A percentile compares a stretch with the other conserved stretches of the same genome.
phyloP scores from a whole-genome alignment of 2,888 invertebrate genomes.

The Drosophila neonasuta region DNA sequence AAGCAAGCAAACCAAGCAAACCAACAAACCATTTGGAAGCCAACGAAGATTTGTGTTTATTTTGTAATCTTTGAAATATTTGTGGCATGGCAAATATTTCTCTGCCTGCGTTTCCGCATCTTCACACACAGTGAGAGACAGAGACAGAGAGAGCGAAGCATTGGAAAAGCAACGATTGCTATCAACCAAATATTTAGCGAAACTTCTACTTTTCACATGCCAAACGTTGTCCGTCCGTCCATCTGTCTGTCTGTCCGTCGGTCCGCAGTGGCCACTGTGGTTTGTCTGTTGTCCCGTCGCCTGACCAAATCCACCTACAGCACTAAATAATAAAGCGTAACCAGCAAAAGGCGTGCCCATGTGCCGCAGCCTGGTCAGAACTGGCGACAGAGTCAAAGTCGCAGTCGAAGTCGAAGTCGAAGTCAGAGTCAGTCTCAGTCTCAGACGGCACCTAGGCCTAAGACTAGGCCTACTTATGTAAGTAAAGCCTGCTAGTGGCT shows the following conservation, averaged over 20 bases:
- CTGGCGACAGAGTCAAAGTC: slow-evolving; percentile 4
- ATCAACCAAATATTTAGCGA: slow-evolving; percentile 65
- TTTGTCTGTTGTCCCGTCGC: background rate
- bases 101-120: slow-evolving; percentile 66
- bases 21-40: slow-evolving; percentile 17
- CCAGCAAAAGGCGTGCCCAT: slow-evolving; percentile 74
- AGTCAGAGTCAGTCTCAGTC: slow-evolving; percentile 11
- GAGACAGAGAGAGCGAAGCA: slow-evolving; percentile 4
- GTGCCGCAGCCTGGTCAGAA: slow-evolving; percentile 39
- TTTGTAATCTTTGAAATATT: slow-evolving; percentile 76
- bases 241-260: slow-evolving; percentile 2
- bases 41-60: slow-evolving; percentile 73
- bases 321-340: slow-evolving; percentile 76
- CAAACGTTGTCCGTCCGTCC: slow-evolving; percentile 5
- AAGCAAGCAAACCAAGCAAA: slow-evolving; percentile 1
- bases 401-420: slow-evolving; percentile 25
- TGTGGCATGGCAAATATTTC: slow-evolving; percentile 77
- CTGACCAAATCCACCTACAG: slow-evolving; percentile 64
- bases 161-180: slow-evolving; percentile 45
- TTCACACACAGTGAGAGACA: background rate
- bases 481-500: slow-evolving; percentile 72
- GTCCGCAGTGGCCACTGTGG: background rate
- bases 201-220: slow-evolving; percentile 72
- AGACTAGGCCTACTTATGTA: slow-evolving; percentile 73
- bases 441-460: slow-evolving; percentile 48